phyloP scores from a whole-genome alignment of 2,797 vertebrate genomes.

The Melanotaenia parkinsoni region DNA sequence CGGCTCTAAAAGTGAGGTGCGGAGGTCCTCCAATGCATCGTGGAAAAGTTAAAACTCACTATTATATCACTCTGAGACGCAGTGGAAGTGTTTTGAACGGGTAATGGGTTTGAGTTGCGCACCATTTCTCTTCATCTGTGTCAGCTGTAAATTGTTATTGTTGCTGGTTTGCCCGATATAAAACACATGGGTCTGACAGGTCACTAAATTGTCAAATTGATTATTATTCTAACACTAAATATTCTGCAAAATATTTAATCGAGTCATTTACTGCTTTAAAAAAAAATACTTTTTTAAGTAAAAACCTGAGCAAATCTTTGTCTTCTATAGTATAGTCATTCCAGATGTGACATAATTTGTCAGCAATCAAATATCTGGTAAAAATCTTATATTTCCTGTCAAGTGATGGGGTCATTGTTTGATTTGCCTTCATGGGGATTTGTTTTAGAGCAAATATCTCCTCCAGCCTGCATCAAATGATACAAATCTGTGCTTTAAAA shows the following conservation, averaged over 20 bases:
- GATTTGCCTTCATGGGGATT: neutral
- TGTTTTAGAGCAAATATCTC: neutral
- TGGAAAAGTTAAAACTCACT: neutral
- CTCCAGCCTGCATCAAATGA: neutral
- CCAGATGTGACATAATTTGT: no score
- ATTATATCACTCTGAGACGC: neutral
- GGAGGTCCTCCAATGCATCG: neutral
- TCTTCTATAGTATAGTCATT: no score
- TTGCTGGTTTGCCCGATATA: neutral
- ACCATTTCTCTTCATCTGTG: neutral
- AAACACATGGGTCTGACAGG: neutral
- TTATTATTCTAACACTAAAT: no score
- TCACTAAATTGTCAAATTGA: neutral
- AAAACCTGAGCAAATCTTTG: no score
- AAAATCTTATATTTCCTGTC: neutral
- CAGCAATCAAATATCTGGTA: neutral
- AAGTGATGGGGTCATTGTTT: neutral
- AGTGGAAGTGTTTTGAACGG: neutral
- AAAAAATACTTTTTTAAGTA: no score
- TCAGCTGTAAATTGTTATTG: neutral
- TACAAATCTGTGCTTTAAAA: neutral
- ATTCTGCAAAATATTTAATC: no score
- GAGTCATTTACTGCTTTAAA: no score
- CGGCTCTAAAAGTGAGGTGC: conserved; percentile 28
- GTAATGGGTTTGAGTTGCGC: neutral